Evolutionary conservation across 2,888 invertebrate species (phyloP), one percentile per base, ranked within the genome.

Genomic region (Pyrgus malvae): DNA sequence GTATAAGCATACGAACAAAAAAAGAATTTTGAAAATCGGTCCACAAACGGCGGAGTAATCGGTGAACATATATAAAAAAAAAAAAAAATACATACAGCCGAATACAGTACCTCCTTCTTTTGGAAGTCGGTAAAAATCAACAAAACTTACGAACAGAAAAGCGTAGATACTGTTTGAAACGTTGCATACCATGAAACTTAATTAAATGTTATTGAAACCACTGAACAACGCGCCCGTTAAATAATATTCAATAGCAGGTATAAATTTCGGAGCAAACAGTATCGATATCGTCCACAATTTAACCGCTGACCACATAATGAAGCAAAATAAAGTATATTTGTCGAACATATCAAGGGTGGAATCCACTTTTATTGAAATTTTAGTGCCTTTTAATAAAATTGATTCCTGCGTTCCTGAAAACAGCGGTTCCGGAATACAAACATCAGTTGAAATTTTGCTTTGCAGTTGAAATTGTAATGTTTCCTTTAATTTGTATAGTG

Each of bases 281-380:
- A 50, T 59, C 57, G 51, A 53, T 57, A 55, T 48, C 57, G 23
- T 56, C 33, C 54, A 59, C 57, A 55, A 54, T 46, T 56, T 37
- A 23, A 61, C 56, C 54, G 19, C 61, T 55, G 56, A 50, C 59
- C 56, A 50, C 61, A 59, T 55, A 55, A 55, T 53, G 41, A 61
- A 56, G 42, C 50, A 50, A 51, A 17, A 42, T 42, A 50, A 41
- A 50, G 41, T 41, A 35, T 41, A 35, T 51, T 51, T 51, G 41
- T 42, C 14, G 33, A 25, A 50, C 31, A 25, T 17, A 51, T 41
- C 31, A 42, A 50, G 19, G 16, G 11, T 11, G 11, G 19, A 12
- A 38, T 40, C 27, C 8, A 45, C 21, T 31, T 31, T 12, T 33
- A 11, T 31, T 21, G 31, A 11, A 12, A 44, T 12, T 33, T 45